Percentiles rank a stretch among this genome's conserved stretches.
phyloP scores from a whole-genome alignment of 2,797 vertebrate species.

The Bradypus variegatus region DNA sequence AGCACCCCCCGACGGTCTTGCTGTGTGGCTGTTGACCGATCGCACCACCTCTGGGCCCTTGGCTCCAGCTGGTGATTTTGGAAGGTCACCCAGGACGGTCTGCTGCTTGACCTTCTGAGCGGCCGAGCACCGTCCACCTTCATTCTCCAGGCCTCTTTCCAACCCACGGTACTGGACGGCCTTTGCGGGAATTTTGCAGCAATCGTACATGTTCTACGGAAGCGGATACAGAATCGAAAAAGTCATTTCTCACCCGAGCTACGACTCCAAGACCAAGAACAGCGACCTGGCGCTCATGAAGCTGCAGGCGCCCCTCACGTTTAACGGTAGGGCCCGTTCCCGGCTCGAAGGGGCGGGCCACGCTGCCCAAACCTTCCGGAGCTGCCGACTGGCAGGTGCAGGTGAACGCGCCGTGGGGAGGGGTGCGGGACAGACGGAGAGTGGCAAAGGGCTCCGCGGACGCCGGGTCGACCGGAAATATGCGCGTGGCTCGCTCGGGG shows the following conservation, averaged over 20 bases:
- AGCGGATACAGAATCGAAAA: conserved; percentile 65
- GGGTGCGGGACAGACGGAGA: accelerated
- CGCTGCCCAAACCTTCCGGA: too few species aligned
- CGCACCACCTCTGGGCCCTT: accelerated
- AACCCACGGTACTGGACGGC: conserved; percentile 72
- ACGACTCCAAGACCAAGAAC: conserved; percentile 72
- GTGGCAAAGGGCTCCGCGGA: not conserved
- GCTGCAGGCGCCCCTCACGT: conserved; percentile 70
- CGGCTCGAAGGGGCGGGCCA: accelerated
- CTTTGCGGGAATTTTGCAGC: conserved; percentile 74
- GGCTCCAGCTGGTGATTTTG: accelerated
- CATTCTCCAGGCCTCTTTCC: conserved; percentile 58
- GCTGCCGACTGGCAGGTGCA: too few species aligned
- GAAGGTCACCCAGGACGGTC: accelerated
- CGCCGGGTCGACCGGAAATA: not conserved
- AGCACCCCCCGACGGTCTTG: accelerated
- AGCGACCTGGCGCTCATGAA: conserved; percentile 86
- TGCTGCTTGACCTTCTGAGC: accelerated
- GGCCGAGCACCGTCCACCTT: accelerated
- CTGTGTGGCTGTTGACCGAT: not conserved
- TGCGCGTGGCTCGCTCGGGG: accelerated
- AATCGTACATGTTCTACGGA: conserved; percentile 64
- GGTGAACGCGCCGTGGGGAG: accelerated
- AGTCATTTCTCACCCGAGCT: conserved; percentile 77
- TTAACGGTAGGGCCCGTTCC: conserved; percentile 70